Evolutionary conservation across 2,888 invertebrate genomes (phyloP).

Genomic region (Scaeva pyrastri): DNA sequence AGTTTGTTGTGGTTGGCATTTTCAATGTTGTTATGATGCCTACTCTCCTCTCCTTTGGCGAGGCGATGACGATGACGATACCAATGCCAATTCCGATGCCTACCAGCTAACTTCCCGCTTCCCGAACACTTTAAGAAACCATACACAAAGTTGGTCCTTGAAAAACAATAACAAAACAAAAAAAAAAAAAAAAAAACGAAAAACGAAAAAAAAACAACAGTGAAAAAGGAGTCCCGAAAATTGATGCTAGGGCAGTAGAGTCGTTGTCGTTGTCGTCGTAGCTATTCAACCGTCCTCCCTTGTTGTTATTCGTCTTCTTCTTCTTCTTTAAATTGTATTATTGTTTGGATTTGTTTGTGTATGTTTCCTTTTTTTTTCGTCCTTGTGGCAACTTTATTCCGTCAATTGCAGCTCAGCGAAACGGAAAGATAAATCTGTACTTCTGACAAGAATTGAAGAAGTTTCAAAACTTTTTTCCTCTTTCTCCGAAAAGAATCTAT

Average conservation of each 20-base stretch:
- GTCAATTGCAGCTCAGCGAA: constrained; percentile 68
- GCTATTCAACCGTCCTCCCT: constrained; percentile 52
- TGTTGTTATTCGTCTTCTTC: constrained; percentile 24
- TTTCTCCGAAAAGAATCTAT: constrained; percentile 33
- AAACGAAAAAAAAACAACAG: not conserved
- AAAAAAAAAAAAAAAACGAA: not conserved
- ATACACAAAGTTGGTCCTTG: constrained; percentile 46
- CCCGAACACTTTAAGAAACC: constrained; percentile 26
- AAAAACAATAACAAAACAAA: constrained; percentile 18
- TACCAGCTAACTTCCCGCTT: not conserved
- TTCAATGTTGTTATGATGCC: constrained; percentile 18
- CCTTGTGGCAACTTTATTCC: constrained; percentile 65
- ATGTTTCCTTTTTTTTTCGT: constrained; percentile 32
- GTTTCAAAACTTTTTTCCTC: constrained; percentile 34
- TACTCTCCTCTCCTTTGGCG: not conserved
- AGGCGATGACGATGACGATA: too few species aligned
- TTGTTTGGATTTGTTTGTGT: constrained; percentile 48
- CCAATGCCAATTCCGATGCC: too few species aligned
- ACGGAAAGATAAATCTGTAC: constrained; percentile 66
- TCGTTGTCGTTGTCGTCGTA: not conserved
- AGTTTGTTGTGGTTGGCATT: constrained; percentile 47
- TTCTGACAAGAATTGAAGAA: constrained; percentile 26
- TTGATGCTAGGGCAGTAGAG: constrained; percentile 42
- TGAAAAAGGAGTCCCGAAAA: constrained; percentile 14
- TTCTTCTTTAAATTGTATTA: constrained; percentile 61